These are phyloP conservation scores for Phasia obesa DNA, from an alignment of 2,888 invertebrate species.

Conservation along the genomic window DNA sequence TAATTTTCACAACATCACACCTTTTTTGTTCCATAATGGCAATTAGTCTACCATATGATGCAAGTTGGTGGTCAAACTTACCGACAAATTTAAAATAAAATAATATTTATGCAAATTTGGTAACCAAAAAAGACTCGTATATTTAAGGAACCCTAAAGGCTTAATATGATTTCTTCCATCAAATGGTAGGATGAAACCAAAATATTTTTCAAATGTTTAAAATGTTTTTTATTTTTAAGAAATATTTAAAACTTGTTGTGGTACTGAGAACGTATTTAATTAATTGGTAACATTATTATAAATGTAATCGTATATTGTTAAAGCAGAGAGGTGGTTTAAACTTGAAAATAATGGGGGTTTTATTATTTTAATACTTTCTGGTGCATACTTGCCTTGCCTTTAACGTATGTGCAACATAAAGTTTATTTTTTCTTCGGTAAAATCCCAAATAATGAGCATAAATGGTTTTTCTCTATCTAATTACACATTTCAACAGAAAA, in stretches of 20 bases:
- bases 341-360: not conserved
- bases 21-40: conserved; percentile 69
- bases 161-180: conserved; percentile 24
- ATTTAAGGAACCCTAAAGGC: conserved; percentile 10
- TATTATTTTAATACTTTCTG: too few relatives aligned
- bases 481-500: too few relatives aligned
- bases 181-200: conserved; percentile 17
- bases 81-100: conserved; percentile 48
- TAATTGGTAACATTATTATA: conserved; percentile 53
- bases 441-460: too few relatives aligned
- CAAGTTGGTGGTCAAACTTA: conserved; percentile 55
- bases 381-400: too few relatives aligned
- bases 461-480: too few relatives aligned
- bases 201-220: conserved; percentile 55
- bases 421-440: too few relatives aligned
- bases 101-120: conserved; percentile 54
- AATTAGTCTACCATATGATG: conserved; percentile 68
- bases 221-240: conserved; percentile 7
- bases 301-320: not conserved
- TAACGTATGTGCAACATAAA: too few relatives aligned
- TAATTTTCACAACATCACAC: conserved; percentile 65
- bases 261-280: conserved; percentile 42
- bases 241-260: conserved; percentile 46
- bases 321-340: conserved; percentile 31
- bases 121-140: conserved; percentile 3